Evolutionary conservation across 2,797 vertebrate genomes (phyloP).

Genomic region (Danionella dracula): DNA sequence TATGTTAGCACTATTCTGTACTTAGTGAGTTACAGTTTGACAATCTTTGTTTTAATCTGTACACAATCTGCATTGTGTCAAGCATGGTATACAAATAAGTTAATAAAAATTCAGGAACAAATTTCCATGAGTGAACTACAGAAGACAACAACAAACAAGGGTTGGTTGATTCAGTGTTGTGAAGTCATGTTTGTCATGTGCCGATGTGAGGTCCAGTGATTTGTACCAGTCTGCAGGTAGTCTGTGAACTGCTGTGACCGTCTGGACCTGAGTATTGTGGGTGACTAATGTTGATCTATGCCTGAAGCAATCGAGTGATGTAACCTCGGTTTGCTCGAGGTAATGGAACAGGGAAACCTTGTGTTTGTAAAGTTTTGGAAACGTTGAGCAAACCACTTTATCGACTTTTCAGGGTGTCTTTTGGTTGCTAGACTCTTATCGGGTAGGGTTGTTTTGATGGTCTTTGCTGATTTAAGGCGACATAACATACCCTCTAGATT

Average conservation of each 20-base stretch:
- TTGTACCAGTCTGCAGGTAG: neutral
- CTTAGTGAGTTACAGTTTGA: too few species aligned
- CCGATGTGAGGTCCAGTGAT: neutral
- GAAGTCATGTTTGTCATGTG: neutral
- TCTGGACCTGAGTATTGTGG: conserved; percentile 1
- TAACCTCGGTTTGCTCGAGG: conserved; percentile 14
- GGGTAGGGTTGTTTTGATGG: neutral
- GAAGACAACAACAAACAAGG: neutral
- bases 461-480: conserved; percentile 19
- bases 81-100: conserved; percentile 20
- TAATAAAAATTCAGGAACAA: neutral
- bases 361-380: conserved; percentile 5
- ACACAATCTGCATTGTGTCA: conserved; percentile 38
- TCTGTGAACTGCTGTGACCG: conserved; percentile 21
- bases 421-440: neutral
- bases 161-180: conserved; percentile 22
- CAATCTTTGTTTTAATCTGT: conserved; percentile 17
- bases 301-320: conserved; percentile 8
- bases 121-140: conserved; percentile 9
- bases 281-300: conserved; percentile 7
- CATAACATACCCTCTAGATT: conserved; percentile 3
- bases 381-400: neutral
- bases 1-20: too few species aligned
- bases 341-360: conserved; percentile 24
- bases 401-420: neutral